These are phyloP conservation scores for Allobates femoralis DNA, from an alignment of 2,797 vertebrate genomes.

Conservation along the genomic window DNA sequence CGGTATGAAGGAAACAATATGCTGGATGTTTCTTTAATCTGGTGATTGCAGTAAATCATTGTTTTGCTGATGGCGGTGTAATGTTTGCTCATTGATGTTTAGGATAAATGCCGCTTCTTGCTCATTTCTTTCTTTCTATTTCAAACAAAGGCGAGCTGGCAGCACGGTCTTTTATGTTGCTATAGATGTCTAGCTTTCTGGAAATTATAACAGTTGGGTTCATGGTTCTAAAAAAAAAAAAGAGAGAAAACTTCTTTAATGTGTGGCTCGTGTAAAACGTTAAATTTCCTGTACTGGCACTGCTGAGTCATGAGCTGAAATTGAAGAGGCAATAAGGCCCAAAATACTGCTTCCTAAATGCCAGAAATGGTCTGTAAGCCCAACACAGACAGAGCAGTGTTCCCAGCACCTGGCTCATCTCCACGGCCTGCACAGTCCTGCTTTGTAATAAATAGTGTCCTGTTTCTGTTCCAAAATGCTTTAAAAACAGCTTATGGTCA, in stretches of 20 bases:
- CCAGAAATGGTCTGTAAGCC: conserved; percentile 23
- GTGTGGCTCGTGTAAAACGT: conserved; percentile 45
- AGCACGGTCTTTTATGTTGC: conserved; percentile 37
- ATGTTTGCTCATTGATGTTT: conserved; percentile 37
- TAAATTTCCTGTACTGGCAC: conserved; percentile 58
- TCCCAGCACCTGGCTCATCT: conserved; percentile 22
- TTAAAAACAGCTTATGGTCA: conserved; percentile 48
- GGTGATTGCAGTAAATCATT: conserved; percentile 30
- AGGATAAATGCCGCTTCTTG: conserved; percentile 2
- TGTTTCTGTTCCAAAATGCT: conserved; percentile 47
- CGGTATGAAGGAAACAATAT: no score
- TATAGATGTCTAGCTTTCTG: conserved; percentile 50
- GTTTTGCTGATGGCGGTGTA: conserved; percentile 25
- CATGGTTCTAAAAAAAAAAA: conserved; percentile 36
- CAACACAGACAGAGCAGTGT: conserved; percentile 46
- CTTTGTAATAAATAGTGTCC: conserved; percentile 46
- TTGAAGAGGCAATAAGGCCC: conserved; percentile 39
- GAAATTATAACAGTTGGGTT: conserved; percentile 52
- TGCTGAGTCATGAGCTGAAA: conserved; percentile 58
- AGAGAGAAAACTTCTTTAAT: conserved; percentile 38
- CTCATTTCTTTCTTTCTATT: conserved; percentile 3
- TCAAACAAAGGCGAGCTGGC: conserved; percentile 16
- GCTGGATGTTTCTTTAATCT: neutral
- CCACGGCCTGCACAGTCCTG: conserved; percentile 25
- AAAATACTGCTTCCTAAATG: conserved; percentile 47